phyloP scores from a whole-genome alignment of 2,113 vertebrate species.

The Rhinoderma darwinii region DNA sequence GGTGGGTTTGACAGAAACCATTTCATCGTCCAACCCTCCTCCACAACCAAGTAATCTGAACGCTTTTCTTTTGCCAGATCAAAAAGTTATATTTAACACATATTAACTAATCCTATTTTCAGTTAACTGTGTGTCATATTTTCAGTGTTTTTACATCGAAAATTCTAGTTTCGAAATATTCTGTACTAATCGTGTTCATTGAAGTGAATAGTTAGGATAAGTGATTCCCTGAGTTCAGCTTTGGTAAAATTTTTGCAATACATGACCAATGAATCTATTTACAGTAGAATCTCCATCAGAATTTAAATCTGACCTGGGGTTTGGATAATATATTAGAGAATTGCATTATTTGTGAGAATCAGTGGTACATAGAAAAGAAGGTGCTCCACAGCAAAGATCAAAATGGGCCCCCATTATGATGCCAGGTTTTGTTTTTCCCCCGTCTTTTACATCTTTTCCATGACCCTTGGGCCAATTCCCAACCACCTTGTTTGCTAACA shows the following conservation, averaged over 20 bases:
- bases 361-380: background rate
- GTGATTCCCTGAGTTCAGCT: no score
- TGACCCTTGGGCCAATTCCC: no score
- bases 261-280: background rate
- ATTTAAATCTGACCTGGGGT: background rate
- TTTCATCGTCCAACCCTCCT: constrained; percentile 22
- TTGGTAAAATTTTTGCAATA: background rate
- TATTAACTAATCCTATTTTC: background rate
- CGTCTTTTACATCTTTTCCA: no score
- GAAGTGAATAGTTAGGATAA: background rate
- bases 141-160: background rate
- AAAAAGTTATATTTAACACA: background rate
- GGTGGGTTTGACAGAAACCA: constrained; percentile 12
- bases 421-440: no score
- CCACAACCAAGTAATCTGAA: constrained; percentile 35
- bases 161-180: background rate
- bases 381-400: background rate
- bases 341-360: background rate
- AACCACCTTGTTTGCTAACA: no score
- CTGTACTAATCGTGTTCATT: background rate
- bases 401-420: no score
- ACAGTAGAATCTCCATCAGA: background rate
- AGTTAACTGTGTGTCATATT: background rate
- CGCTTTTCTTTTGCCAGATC: constrained; percentile 10
- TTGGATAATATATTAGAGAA: background rate